Conservation (phyloP, 1,140 invertebrate species). For the Melanaphis sacchari region DNA sequence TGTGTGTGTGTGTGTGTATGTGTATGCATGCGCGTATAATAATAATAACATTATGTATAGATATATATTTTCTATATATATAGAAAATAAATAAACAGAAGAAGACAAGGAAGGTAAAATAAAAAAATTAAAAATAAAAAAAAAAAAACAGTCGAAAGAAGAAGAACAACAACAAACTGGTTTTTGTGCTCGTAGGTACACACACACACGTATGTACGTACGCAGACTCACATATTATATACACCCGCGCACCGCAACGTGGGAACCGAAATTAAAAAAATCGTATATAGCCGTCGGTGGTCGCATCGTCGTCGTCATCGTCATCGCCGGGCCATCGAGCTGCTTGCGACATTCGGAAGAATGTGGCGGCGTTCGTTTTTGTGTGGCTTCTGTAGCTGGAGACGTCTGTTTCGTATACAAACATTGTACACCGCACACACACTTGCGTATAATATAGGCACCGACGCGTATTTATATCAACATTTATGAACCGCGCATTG, state of each 20-base stretch:
- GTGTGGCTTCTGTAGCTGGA: conserved; percentile 52
- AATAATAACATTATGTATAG: background rate
- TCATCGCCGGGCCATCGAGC: conserved; percentile 20
- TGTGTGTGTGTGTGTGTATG: too few relatives aligned
- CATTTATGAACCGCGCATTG: conserved; percentile 7
- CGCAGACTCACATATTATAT: conserved; percentile 38
- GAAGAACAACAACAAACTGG: conserved; percentile 55
- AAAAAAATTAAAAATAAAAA: background rate
- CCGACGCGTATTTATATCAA: background rate
- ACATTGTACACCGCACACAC: too few relatives aligned
- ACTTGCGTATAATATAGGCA: background rate
- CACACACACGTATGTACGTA: background rate
- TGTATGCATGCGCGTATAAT: background rate
- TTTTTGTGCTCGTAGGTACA: conserved; percentile 30
- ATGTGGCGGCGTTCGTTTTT: conserved; percentile 50
- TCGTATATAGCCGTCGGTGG: conserved; percentile 46
- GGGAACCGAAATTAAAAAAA: conserved; percentile 56
- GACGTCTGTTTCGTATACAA: background rate
- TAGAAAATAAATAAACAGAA: conserved; percentile 31
- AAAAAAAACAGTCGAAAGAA: conserved; percentile 41
- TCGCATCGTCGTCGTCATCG: conserved; percentile 4
- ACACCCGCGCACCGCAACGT: conserved; percentile 57
- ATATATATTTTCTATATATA: background rate
- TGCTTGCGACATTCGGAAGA: conserved; percentile 57
- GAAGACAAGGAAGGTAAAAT: background rate